phyloP scores from a whole-genome alignment of 2,888 invertebrate species.

The Orthosia gracilis region DNA sequence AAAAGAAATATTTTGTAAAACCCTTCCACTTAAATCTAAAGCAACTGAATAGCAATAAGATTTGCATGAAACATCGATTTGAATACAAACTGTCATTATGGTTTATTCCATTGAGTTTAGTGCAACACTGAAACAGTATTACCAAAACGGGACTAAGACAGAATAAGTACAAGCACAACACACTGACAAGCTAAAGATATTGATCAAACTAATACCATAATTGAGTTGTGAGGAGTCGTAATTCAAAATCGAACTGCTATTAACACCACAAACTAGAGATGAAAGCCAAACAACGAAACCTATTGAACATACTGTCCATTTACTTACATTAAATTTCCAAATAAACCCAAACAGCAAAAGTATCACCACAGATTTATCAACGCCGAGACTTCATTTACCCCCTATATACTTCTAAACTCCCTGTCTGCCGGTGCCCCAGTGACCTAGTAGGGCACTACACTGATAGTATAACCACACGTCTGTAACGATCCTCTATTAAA shows the following conservation, averaged over 20 bases:
- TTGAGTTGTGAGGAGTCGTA: too few species aligned
- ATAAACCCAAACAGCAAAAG: neutral
- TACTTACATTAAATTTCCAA: neutral
- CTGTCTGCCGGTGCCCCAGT: conserved; percentile 25
- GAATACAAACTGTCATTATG: neutral
- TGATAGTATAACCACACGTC: conserved; percentile 54
- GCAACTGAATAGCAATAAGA: neutral
- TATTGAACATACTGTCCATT: too few species aligned
- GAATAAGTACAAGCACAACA: neutral
- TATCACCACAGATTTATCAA: conserved; percentile 14
- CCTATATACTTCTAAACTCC: conserved; percentile 1
- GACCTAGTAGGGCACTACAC: conserved; percentile 32
- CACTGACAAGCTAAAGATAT: neutral
- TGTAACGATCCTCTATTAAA: conserved; percentile 22
- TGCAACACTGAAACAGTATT: neutral
- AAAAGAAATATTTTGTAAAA: neutral
- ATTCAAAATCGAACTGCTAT: too few species aligned
- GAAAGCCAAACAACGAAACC: too few species aligned
- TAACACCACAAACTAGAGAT: too few species aligned
- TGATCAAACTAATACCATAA: neutral
- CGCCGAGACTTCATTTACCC: neutral
- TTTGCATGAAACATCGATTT: conserved; percentile 5
- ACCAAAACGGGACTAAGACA: neutral
- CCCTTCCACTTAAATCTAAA: neutral
- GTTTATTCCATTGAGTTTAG: neutral